Percentiles rank a stretch among this genome's conserved stretches.
Conservation (phyloP, 2,113 vertebrate species). For the Heliornis fulica region DNA sequence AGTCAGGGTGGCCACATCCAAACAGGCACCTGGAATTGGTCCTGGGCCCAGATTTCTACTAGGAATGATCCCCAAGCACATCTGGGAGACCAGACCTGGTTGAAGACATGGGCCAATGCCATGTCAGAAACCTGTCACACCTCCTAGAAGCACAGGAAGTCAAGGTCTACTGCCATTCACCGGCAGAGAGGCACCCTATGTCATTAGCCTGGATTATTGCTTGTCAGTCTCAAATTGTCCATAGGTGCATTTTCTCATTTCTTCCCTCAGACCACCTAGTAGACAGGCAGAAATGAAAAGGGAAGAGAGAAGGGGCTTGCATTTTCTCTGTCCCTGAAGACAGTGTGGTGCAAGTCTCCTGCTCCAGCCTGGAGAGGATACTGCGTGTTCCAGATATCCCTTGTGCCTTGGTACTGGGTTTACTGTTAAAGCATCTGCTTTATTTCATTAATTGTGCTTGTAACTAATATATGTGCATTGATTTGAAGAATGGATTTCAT, state of each 20-base stretch:
- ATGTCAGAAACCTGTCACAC: neutral
- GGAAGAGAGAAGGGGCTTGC: neutral
- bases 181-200: accelerated
- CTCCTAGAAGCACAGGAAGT: too few species aligned
- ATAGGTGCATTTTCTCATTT: neutral
- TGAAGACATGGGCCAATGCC: neutral
- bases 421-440: neutral
- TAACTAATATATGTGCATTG: neutral
- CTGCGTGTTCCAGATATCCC: neutral
- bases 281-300: neutral
- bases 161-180: accelerated
- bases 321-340: neutral
- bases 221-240: neutral
- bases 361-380: neutral
- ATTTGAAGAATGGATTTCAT: neutral
- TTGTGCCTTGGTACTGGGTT: neutral
- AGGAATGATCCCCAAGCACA: neutral
- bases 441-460: neutral
- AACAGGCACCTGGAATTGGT: neutral
- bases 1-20: neutral
- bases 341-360: accelerated
- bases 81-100: neutral
- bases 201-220: neutral
- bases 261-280: neutral
- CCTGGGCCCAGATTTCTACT: accelerated